A percentile compares a stretch with the other conserved stretches of the same genome.
Evolutionary conservation across 1,140 invertebrate species (phyloP).

Genomic region (Capitella teleta): DNA sequence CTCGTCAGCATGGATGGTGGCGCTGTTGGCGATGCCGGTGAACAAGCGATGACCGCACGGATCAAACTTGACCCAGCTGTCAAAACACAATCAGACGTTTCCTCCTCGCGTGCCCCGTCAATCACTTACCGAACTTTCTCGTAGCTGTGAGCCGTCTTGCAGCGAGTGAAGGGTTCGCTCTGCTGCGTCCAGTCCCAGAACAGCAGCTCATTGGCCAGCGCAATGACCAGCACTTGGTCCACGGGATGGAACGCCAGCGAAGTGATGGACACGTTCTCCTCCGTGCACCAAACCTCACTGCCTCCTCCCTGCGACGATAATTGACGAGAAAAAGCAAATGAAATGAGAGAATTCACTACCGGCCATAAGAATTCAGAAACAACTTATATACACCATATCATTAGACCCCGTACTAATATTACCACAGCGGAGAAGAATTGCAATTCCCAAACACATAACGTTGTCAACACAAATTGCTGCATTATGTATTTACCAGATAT

Average conservation of each 20-base stretch:
- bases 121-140: constrained; percentile 33
- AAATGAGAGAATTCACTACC: neutral
- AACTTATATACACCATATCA: too few species aligned
- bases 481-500: too few species aligned
- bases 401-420: too few species aligned
- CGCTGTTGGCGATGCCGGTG: constrained; percentile 66
- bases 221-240: constrained; percentile 70
- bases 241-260: constrained; percentile 77
- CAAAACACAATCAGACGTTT: neutral
- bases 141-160: constrained; percentile 27
- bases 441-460: too few species aligned
- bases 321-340: too few species aligned
- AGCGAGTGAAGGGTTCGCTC: constrained; percentile 60
- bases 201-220: constrained; percentile 70
- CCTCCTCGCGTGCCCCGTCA: neutral
- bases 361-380: neutral
- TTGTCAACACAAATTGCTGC: too few species aligned
- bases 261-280: constrained; percentile 59
- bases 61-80: constrained; percentile 76
- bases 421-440: too few species aligned
- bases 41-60: constrained; percentile 67
- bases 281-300: constrained; percentile 69
- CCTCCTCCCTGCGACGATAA: constrained; percentile 61
- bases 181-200: constrained; percentile 82
- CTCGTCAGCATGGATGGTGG: constrained; percentile 16